Evolutionary conservation across 2,888 invertebrate genomes (phyloP).

Genomic region (Drosophila testacea): DNA sequence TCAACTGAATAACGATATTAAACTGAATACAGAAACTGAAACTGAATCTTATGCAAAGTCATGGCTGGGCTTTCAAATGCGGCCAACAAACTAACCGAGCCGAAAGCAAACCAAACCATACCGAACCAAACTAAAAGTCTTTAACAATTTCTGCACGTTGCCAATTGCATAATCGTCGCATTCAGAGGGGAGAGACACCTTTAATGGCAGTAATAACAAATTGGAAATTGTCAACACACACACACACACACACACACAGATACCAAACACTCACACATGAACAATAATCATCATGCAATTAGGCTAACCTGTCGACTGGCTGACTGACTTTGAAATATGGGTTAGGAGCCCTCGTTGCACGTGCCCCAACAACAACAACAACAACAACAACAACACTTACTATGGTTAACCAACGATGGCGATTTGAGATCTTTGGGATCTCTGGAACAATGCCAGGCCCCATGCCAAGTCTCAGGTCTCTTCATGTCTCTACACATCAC

Average conservation of each 20-base stretch:
- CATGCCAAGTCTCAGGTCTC: slow-evolving; percentile 13
- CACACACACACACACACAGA: slow-evolving; percentile 12
- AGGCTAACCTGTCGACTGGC: slow-evolving; percentile 71
- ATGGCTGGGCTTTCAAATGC: slow-evolving; percentile 68
- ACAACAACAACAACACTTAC: slow-evolving; percentile 12
- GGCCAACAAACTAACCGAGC: slow-evolving; percentile 53
- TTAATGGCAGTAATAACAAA: slow-evolving; percentile 68
- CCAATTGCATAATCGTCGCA: slow-evolving; percentile 68
- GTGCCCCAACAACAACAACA: slow-evolving; percentile 26
- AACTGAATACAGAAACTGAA: slow-evolving; percentile 37
- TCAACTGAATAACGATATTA: slow-evolving; percentile 50
- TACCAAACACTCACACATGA: slow-evolving; percentile 13
- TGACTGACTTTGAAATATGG: slow-evolving; percentile 80
- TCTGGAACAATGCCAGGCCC: slow-evolving; percentile 24
- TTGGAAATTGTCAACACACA: slow-evolving; percentile 73
- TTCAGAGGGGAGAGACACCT: slow-evolving; percentile 58
- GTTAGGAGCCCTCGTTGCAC: slow-evolving; percentile 58
- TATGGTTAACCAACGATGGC: slow-evolving; percentile 20
- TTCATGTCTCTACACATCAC: slow-evolving; percentile 28
- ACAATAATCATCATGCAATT: slow-evolving; percentile 75
- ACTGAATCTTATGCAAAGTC: slow-evolving; percentile 78
- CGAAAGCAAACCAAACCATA: slow-evolving; percentile 46
- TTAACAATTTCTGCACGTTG: slow-evolving; percentile 76
- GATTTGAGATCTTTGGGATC: slow-evolving; percentile 30
- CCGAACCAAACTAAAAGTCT: slow-evolving; percentile 40